Base-by-base conservation (phyloP, 2,113 vertebrate genomes). In the Tragelaphus buxtoni region DNA sequence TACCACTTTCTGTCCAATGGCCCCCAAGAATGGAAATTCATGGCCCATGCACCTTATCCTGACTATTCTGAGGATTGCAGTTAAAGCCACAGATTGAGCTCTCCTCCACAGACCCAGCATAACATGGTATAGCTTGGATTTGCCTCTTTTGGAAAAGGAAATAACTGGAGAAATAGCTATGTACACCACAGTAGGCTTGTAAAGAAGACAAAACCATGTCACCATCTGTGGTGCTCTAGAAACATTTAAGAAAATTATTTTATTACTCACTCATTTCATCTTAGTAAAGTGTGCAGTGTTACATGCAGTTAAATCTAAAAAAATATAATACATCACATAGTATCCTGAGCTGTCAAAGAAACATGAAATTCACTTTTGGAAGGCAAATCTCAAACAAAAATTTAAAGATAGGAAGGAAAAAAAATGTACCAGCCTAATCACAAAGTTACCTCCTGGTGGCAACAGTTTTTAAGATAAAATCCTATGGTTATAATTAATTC, bases 191-290 rank as follows among this genome's bases (percentile, higher is more conserved):
- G 24, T 51, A 93, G 28, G 17, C 11, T 55, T 90, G 56, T n/a
- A 32, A 65, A 93, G 24, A 60, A 95, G 84, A 61, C 3, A 79
- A 32, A 79, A 39, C 14, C 55, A 45, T 61, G 24, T 47, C 11
- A 85, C 39, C 22, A 85, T 82, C 55, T 90, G 60, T 56, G 47
- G n/a, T 81, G 2, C 2, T 76, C 81, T 79, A 63, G 55, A 88
- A 95, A 85, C 51, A 83, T 93, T 82, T 91, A 88, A 96, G 88
- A 92, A 88, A 91, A 92, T 92, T 88, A 84, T 91, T 88, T 89
- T 95, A 94, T 90, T 83, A 35, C 17, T 94, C 30, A 35, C 95
- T 96, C 82, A 42, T 63, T 88, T 77, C 8, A 76, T 91, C 17
- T 26, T 39, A 94, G 53, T 92, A 90, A 92, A 58, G 2, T 53